Evolutionary conservation across 1,140 invertebrate genomes (phyloP), one percentile per base, ranked within the genome.

Genomic region (Coptotermes formosanus): DNA sequence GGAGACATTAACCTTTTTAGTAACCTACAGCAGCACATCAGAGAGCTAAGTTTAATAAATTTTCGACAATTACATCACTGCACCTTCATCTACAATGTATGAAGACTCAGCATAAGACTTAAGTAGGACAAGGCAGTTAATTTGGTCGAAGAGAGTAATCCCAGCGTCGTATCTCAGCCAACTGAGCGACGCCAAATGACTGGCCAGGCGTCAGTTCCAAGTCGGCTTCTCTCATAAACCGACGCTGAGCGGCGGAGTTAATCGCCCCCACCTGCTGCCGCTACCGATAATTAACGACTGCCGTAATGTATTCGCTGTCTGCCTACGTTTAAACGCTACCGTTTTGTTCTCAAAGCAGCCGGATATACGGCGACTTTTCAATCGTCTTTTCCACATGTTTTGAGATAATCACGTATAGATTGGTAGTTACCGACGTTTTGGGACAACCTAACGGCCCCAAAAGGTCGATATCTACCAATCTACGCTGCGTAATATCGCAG

Each of bases 221-320:
- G 82, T 83, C 64, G n/a, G 64, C 12, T 69, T 69, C 64, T 30
- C 64, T 69, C 64, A 69, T 69, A 69, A 69, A 69, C 64, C 64
- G 64, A n/a, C 43, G 82, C 43, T 83, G 32, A 52, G 82, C 48
- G 38, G 6, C 48, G 25, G 32, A 32, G 82, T 32, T 44, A 44
- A n/a, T 44, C 32, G 43, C 38, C 23, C 30, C 43, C 23, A 23
- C 43, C 19, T 23, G 32, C 64, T 69, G 59, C 19, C 64, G n/a
- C 64, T 69, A 69, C 64, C 23, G n/a, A 69, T 69, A 69, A 69
- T 69, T 69, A 69, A 69, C 64, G 14, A 69, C 64, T 30, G 23
- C 1, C 64, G 2, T 16, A 8, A 55, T 55, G 2, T 16, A 55
- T 8, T 55, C 52, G 2, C 9, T 25, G 3, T n/a, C 7, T n/a